Base-by-base conservation (phyloP, 2,888 invertebrate species). In the Aleiodes leptofemur region DNA sequence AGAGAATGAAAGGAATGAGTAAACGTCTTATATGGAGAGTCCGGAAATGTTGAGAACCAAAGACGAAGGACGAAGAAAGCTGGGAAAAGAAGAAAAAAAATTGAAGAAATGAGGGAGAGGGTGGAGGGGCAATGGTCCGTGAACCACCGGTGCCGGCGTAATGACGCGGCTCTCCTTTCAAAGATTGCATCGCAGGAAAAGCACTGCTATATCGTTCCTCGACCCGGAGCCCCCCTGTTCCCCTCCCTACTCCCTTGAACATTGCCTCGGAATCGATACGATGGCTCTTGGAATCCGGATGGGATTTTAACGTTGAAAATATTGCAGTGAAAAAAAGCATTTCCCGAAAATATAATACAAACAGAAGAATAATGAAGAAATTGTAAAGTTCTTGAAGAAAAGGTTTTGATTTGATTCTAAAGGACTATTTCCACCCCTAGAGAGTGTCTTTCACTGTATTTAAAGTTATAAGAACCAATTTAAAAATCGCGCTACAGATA, bases 131-230 rank as follows among this genome's bases (percentile, higher is more conserved):
- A 89, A 89, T 89, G 89, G 89, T 83, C 88, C 89, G 88, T 89
- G 88, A 89, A 89, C 86, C 85, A 84, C 85, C 86, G 84, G 86
- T 80, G 83, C 51, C 83, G 86, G 83, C 86, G 87, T 89, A 89
- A 89, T 89, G 89, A 89, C 85, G 89, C 89, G 88, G 85, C 85
- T 88, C 89, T 89, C 87, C 86, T 89, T 89, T 89, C 88, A 88
- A 88, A 89, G 89, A 89, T 89, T 89, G 88, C 89, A 89, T 88
- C 87, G 87, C 84, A 85, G 86, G 87, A 88, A 88, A 89, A 88
- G 87, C 87, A 59, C 56, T 61, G 77, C 72, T 69, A 66, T 57
- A 71, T 57, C 38, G 77, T 74, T 76, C 73, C 68, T 74, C 73
- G 79, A 80, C 79, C 80, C 77, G 75, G 76, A 80, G 69, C 78